Base-by-base conservation (phyloP, 2,888 invertebrate genomes). In the Agrochola lota region DNA sequence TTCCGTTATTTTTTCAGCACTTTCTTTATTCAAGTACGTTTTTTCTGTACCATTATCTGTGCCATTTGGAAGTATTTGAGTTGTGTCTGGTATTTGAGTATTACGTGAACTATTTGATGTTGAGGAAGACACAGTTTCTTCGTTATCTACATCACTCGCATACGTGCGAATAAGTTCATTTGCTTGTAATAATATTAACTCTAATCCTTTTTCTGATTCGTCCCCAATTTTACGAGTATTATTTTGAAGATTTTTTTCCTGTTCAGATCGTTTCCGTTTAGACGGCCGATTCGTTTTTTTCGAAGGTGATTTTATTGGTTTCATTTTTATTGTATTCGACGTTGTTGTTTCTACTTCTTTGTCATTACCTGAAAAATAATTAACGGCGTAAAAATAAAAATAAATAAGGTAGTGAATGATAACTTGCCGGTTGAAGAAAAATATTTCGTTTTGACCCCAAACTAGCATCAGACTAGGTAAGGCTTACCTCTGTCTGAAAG, bases 321-420 rank as follows among this genome's bases (percentile, higher is more conserved):
- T 71, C 52, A 12, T 30, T 46, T 15, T n/a, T 52, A 59, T n/a
- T 66, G 15, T 40, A 35, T n/a, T 52, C 0, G 43, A 12, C 7
- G 15, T 8, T 52, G 17, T 17, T 23, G 8, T 35, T 66, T 52
- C 57, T 17, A 6, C 20, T 35, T 23, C 66, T 35, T 23, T 17
- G 3, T 23, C 26, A 70, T 55, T 55, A 77, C 55, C 77, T 78
- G 55, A 55, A 77, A 77, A 78, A 62, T 0, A 67, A 77, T 23
- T 0, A 17, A 57, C 2, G 0, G 0, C 3, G 2, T 75, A 17
- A 1, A 46, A n/a, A 55, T 11, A 55, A 63, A 40, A 57, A 69
- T 68, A 43, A 20, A 52, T 52, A 52, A 20, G 20, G 49, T n/a
- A 23, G 40, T 26, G 9, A 52, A 43, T 43, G 23, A 17, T 7